Conservation (phyloP, 2,113 vertebrate genomes). For the Dolichallabes microphthalmus region DNA sequence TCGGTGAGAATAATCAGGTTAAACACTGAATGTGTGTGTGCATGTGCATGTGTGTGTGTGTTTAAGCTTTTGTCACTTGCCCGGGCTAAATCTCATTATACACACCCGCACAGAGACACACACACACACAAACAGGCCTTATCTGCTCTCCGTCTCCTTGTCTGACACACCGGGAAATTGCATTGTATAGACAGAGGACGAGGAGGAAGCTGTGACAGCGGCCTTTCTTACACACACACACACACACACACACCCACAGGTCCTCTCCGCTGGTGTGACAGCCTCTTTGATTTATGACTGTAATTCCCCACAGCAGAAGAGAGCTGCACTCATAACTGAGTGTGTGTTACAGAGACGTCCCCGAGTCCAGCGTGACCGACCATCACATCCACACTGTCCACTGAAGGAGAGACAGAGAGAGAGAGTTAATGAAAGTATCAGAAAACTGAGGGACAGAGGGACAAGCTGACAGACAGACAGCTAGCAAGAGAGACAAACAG, state of each 20-base stretch:
- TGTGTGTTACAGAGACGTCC: constrained; percentile 59
- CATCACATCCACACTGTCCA: constrained; percentile 70
- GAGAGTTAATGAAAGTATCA: background rate
- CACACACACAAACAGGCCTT: constrained; percentile 56
- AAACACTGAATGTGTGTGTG: constrained; percentile 71
- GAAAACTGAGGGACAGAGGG: background rate
- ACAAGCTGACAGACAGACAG: background rate
- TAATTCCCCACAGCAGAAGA: constrained; percentile 73
- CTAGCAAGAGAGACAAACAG: background rate
- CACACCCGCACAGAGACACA: constrained; percentile 48
- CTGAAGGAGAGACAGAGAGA: background rate
- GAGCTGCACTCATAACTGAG: constrained; percentile 70
- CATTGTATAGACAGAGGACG: constrained; percentile 64
- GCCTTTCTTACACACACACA: constrained; percentile 25
- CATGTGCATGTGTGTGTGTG: constrained; percentile 60
- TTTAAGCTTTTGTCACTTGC: constrained; percentile 68
- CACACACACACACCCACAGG: constrained; percentile 47
- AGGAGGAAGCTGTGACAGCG: constrained; percentile 55
- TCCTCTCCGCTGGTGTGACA: constrained; percentile 62
- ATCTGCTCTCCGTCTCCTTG: constrained; percentile 69
- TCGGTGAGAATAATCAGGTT: constrained; percentile 76
- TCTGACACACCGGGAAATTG: constrained; percentile 77
- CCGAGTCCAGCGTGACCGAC: constrained; percentile 70
- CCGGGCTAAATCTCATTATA: background rate
- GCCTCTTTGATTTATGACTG: constrained; percentile 78